Base-by-base conservation (phyloP, 1,140 invertebrate species). In the Sycobia sp. region DNA sequence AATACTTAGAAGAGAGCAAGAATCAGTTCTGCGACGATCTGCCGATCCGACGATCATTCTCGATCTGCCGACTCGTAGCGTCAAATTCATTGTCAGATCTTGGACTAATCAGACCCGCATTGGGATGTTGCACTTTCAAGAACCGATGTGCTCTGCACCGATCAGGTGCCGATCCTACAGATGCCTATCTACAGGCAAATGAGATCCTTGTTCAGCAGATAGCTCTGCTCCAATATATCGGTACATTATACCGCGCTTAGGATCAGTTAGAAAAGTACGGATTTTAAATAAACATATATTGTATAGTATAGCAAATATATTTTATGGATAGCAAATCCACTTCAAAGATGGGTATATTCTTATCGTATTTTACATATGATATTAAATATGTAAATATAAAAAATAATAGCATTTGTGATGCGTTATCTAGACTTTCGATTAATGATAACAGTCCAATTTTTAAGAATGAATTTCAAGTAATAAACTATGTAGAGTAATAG, bases 311-410 rank as follows among this genome's bases (percentile, higher is more conserved):
- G 22, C 16, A 1, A 56, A 63, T 23, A 29, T 32, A 25, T 84
- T 83, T 62, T 73, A 81, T 46, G 55, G 49, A 59, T 70, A 20
- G 67, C 73, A n/a, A 69, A 47, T 32, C 9, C 57, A 61, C 20
- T 65, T 34, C 54, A 65, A 56, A 34, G 60, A 62, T 69, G 65
- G 51, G 56, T 70, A 29, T 65, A 66, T 55, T 62, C 64, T 66
- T 69, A 57, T 55, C 62, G 9, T 53, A 44, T 32, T 71, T 54
- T 53, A 43, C 16, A 1, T 69, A 61, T 55, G 20, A 50, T 14
- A 61, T 65, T 20, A 36, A 63, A 51, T 61, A 66, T 49, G 39
- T 66, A 20, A 68, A 69, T 29, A 25, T 36, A 14, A 39, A 47
- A 23, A 44, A 70, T 29, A 69, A 73, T 60, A 54, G 43, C 4